A percentile compares a stretch with the other conserved stretches of the same genome.
phyloP scores from a whole-genome alignment of 2,797 vertebrate species.

The Lates japonicus region DNA sequence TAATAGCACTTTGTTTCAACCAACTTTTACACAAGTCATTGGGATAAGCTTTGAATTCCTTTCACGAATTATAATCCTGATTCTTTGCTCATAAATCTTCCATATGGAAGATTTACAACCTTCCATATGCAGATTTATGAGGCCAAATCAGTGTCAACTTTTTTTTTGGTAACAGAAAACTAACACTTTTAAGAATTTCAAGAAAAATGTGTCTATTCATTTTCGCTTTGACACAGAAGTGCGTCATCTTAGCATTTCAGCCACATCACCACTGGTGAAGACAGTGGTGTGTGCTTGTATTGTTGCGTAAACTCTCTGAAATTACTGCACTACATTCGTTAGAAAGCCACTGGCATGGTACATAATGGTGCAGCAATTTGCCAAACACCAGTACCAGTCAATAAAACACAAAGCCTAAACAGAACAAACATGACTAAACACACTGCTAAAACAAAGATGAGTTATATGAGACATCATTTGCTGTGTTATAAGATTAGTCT shows the following conservation, averaged over 20 bases:
- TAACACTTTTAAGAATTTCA: neutral
- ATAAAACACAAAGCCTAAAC: neutral
- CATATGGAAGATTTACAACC: neutral
- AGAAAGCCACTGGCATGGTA: neutral
- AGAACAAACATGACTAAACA: neutral
- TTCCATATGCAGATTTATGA: no score
- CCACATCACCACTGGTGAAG: neutral
- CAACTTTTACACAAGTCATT: neutral
- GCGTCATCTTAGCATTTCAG: neutral
- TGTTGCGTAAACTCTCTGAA: neutral
- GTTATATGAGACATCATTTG: neutral
- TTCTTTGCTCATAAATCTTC: neutral
- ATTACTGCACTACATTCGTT: neutral
- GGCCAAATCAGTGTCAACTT: no score
- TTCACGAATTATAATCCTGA: slow-evolving; percentile 34
- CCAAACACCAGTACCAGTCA: neutral
- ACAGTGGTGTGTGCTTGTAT: neutral
- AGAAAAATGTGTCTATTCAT: neutral
- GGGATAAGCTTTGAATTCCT: neutral
- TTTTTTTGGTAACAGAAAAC: neutral
- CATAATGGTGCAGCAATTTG: neutral
- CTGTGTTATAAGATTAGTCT: neutral
- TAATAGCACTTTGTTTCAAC: neutral
- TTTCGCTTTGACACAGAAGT: neutral
- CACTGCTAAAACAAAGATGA: slow-evolving; percentile 2